Evolutionary conservation across 2,797 vertebrate species (phyloP), one percentile per base, ranked within the genome.

Genomic region (Falco berigora): DNA sequence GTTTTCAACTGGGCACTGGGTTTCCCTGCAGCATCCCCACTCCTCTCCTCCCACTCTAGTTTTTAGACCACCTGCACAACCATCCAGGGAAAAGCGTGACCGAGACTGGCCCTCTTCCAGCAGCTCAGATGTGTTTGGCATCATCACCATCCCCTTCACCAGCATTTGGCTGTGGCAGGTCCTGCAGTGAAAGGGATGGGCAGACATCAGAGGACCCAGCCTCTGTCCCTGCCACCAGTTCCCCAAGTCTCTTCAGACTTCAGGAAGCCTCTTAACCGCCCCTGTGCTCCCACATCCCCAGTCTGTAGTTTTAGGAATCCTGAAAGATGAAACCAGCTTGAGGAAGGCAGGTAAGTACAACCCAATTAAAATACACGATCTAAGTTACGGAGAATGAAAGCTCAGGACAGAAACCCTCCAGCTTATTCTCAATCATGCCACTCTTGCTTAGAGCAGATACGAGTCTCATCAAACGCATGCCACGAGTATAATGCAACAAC

Each of bases 131-230:
- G 14, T 7, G 2, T 55, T 59, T 73, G 34, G 21, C 9, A 2
- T 2, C 9, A 32, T 22, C 14, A 40, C 19, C 12, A 16, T 23
- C 59, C 63, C 19, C 32, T 18, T 18, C 66, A 53, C 21, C 25
- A 66, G 59, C 3, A 0, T 14, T 64, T n/a, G 55, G 72, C 32
- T 9, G 17, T 20, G 66, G 66, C 9, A 1, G 9, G 8, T 46
- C 18, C 23, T 4, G 0, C 7, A 9, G n/a, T 2, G n/a, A 88
- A 72, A 63, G 23, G 62, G 38, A 19, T 56, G 12, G 68, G n/a
- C 36, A 69, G 28, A 24, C 42, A 32, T 15, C 52, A 78, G 62
- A 79, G 23, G 30, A 53, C 6, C 15, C 61, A 24, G 36, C 27
- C 79, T 77, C 79, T 34, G 24, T 24, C 58, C 36, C 56, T 44